Percentiles rank a stretch among this genome's conserved stretches.
Conservation (phyloP, 2,888 invertebrate species). For the Apomyelois bistriatella region DNA sequence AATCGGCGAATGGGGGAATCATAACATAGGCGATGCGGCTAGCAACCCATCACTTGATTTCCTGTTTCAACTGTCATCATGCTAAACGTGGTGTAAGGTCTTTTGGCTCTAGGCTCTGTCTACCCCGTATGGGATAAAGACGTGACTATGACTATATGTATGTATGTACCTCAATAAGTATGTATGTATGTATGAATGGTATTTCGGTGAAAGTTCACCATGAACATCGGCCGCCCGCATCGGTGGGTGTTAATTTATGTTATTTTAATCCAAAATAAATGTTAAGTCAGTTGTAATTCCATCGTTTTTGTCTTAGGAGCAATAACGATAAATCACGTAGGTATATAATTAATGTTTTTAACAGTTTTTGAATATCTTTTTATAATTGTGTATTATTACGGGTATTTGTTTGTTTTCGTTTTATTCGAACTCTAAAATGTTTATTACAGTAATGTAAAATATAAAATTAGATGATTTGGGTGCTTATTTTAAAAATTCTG, state of each 20-base stretch:
- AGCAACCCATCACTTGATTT: too few relatives aligned
- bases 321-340: not conserved
- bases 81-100: too few relatives aligned
- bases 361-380: not conserved
- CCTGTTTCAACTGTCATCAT: too few relatives aligned
- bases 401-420: not conserved
- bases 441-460: too few relatives aligned
- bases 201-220: slow-evolving; percentile 3
- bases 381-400: not conserved
- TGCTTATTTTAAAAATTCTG: too few relatives aligned
- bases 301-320: not conserved
- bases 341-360: not conserved
- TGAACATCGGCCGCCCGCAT: not conserved
- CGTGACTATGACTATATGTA: too few relatives aligned
- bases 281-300: not conserved
- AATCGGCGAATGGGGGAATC: too few relatives aligned
- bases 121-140: too few relatives aligned
- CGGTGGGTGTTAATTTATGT: slow-evolving; percentile 5
- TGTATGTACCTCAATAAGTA: not conserved
- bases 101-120: too few relatives aligned
- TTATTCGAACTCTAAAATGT: not conserved
- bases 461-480: too few relatives aligned
- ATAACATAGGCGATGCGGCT: too few relatives aligned
- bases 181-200: not conserved
- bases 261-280: not conserved